Percentiles rank a stretch among this genome's conserved stretches.
Evolutionary conservation across 1,140 invertebrate species (phyloP).

Genomic region (Patella vulgata): DNA sequence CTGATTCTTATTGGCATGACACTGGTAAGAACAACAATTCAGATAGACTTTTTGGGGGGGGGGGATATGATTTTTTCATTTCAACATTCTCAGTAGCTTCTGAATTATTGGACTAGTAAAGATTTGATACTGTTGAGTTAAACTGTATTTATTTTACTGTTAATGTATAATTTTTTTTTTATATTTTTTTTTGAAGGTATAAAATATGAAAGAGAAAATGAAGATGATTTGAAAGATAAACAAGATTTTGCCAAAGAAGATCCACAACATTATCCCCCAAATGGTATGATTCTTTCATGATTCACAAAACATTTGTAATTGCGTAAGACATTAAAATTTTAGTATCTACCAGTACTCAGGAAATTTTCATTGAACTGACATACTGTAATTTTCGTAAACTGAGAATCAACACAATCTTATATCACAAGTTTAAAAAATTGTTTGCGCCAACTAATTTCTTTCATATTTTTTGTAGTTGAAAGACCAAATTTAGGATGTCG

Average conservation of each 20-base stretch:
- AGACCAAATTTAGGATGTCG: constrained; percentile 82
- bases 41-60: neutral
- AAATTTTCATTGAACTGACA: no score
- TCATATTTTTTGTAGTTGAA: constrained; percentile 66
- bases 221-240: constrained; percentile 79
- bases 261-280: constrained; percentile 74
- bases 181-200: constrained; percentile 51
- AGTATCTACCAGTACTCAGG: no score
- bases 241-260: constrained; percentile 74
- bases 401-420: neutral
- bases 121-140: no score
- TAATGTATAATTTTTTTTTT: no score
- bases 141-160: no score
- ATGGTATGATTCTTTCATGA: constrained; percentile 61
- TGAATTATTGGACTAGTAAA: no score
- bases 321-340: no score
- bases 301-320: neutral
- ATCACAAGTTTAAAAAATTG: no score
- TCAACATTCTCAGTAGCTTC: no score
- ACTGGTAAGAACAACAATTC: constrained; percentile 74
- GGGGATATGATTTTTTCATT: no score
- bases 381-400: neutral
- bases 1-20: constrained; percentile 74
- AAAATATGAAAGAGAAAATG: constrained; percentile 80
- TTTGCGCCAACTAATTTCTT: neutral